Base-by-base conservation (phyloP, 2,888 invertebrate species). In the Cerastoderma edule region DNA sequence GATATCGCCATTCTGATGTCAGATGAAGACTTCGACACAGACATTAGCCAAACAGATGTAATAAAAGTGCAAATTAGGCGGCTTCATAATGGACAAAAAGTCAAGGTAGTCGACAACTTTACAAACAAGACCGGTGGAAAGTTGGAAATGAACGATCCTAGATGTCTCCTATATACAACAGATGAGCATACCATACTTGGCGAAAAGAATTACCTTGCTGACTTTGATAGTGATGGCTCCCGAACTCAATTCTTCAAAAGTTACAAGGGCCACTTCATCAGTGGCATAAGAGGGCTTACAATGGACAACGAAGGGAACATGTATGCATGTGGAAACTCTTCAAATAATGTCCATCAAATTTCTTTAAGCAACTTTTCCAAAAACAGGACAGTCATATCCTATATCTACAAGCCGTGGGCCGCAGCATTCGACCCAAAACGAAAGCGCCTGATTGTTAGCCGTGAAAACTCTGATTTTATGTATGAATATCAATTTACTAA, bases 171-270 rank as follows among this genome's bases (percentile, higher is more conserved):
- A n/a, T 57, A 32, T 32, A 57, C 33, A 57, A 8, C 16, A 33
- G 3, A 57, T 2, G 24, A 33, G 3, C 33, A 57, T 28, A n/a
- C 19, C 16, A 4, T 57, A n/a, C 32, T 57, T 32, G 33, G 57
- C 4, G 57, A 57, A 24, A 57, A 57, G n/a, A 57, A 57, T 2
- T 57, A 57, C 33, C 33, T 57, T 6, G 57, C 57, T 16, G 57
- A 57, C 6, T 57, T 57, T 33, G n/a, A 57, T n/a, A 22, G 33
- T n/a, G 33, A 19, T 32, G 30, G 16, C n/a, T 16, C n/a, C n/a
- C 30, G 57, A 4, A n/a, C 32, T n/a, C 16, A 22, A 16, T 57
- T 57, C 57, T 57, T 57, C 57, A 57, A 57, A 57, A 57, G 57
- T 32, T 57, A 57, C 33, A 57, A 57, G 22, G n/a, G n/a, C 33